phyloP scores from a whole-genome alignment of 2,888 invertebrate genomes.

The Eupsilia transversa region DNA sequence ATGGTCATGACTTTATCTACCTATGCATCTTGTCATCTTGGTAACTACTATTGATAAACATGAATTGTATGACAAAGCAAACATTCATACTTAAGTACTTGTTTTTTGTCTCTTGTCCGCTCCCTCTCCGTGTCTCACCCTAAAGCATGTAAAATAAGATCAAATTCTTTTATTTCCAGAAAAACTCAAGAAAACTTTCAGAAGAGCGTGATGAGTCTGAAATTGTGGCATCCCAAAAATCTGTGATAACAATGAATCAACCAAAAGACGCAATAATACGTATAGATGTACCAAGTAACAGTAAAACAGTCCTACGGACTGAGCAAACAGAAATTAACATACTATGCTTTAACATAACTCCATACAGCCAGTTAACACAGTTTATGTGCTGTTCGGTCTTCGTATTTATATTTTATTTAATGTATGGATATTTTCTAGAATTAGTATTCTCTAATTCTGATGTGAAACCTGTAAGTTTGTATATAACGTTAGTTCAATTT shows the following conservation, averaged over 20 bases:
- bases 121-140: not conserved
- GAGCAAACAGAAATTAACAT: constrained; percentile 90
- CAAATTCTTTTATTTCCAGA: constrained; percentile 35
- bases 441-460: constrained; percentile 97
- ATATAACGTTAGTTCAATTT: constrained; percentile 97
- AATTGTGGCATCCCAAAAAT: constrained; percentile 28
- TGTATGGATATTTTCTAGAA: constrained; percentile 98
- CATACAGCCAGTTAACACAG: constrained; percentile 92
- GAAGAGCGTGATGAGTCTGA: constrained; percentile 42
- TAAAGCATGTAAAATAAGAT: not conserved
- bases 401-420: constrained; percentile 96
- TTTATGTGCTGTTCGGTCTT: constrained; percentile 94
- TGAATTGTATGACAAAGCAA: not conserved
- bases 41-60: constrained; percentile 8
- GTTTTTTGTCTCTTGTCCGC: not conserved
- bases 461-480: constrained; percentile 97
- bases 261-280: constrained; percentile 82
- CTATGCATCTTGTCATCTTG: not conserved
- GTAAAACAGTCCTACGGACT: constrained; percentile 58
- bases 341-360: constrained; percentile 93
- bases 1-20: not conserved
- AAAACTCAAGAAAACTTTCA: constrained; percentile 18
- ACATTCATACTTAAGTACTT: not conserved
- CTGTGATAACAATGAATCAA: constrained; percentile 67
- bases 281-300: constrained; percentile 74